phyloP scores from a whole-genome alignment of 2,888 invertebrate genomes.

The Agrilus cyanescens region DNA sequence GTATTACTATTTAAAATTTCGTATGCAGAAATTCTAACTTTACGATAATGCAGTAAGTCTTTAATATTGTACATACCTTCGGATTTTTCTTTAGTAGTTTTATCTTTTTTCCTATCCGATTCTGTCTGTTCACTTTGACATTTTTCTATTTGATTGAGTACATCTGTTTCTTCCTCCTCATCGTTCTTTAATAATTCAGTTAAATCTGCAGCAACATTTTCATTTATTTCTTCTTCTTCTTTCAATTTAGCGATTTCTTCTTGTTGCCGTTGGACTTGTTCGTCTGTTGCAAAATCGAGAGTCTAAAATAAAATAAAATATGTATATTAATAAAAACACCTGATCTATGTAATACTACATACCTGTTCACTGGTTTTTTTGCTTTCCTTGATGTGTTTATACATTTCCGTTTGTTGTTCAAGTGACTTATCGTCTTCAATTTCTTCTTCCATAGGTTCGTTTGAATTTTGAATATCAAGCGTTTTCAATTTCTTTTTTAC shows the following conservation, averaged over 20 bases:
- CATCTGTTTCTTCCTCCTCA: constrained; percentile 24
- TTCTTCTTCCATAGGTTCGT: constrained; percentile 32
- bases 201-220: constrained; percentile 36
- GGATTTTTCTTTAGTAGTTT: constrained; percentile 35
- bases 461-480: constrained; percentile 35
- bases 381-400: constrained; percentile 75
- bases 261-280: constrained; percentile 53
- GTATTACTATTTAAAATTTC: no score
- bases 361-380: constrained; percentile 62
- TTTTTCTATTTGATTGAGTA: constrained; percentile 22
- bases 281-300: constrained; percentile 67
- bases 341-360: background rate
- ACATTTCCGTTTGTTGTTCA: constrained; percentile 40
- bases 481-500: constrained; percentile 51
- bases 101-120: constrained; percentile 36
- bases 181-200: constrained; percentile 25
- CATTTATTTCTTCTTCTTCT: constrained; percentile 46
- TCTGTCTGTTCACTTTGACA: constrained; percentile 39
- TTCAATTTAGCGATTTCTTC: constrained; percentile 45
- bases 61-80: constrained; percentile 25
- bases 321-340: constrained; percentile 1
- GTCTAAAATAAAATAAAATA: constrained; percentile 31
- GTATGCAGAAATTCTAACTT: no score
- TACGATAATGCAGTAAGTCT: no score
- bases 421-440: constrained; percentile 36